Percentiles rank a stretch among this genome's conserved stretches.
Conservation (phyloP, 92 coral and sea anemone genomes). For the Anthopleura xanthogrammica region DNA sequence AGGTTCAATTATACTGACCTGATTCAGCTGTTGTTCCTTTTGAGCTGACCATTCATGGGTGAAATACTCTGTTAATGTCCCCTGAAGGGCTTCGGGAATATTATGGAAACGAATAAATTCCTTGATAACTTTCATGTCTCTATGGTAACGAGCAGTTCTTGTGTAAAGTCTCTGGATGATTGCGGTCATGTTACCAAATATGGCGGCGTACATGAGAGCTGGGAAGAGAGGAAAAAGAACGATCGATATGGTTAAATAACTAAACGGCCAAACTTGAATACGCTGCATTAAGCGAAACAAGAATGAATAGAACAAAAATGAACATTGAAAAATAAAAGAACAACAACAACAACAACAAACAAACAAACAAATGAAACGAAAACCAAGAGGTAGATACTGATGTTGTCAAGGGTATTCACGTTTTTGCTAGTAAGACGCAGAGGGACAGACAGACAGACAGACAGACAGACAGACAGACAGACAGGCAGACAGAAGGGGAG, state of each 20-base stretch:
- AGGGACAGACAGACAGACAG: too few relatives aligned
- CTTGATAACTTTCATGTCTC: constrained; percentile 73
- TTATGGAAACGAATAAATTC: constrained; percentile 80
- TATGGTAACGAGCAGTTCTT: constrained; percentile 82
- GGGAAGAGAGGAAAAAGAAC: background rate
- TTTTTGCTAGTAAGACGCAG: too few relatives aligned
- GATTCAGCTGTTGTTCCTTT: constrained; percentile 62
- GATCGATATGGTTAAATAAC: background rate
- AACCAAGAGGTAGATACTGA: too few relatives aligned
- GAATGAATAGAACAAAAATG: too few relatives aligned
- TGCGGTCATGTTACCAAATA: constrained; percentile 98
- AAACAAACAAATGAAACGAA: too few relatives aligned
- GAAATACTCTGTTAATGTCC: constrained; percentile 63
- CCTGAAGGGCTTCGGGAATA: constrained; percentile 75
- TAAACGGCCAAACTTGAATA: too few relatives aligned
- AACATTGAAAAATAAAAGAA: too few relatives aligned
- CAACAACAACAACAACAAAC: too few relatives aligned
- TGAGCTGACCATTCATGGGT: constrained; percentile 75
- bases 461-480: too few relatives aligned
- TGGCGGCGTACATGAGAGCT: constrained; percentile 94
- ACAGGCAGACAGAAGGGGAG: too few relatives aligned
- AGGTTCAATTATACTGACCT: constrained; percentile 31
- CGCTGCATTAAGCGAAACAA: too few relatives aligned
- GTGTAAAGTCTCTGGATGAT: constrained; percentile 96
- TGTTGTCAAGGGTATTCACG: too few relatives aligned